These are phyloP conservation scores for Parapristionchus giblindavisi DNA, from an alignment of 2,888 invertebrate species.

Conservation along the genomic window DNA sequence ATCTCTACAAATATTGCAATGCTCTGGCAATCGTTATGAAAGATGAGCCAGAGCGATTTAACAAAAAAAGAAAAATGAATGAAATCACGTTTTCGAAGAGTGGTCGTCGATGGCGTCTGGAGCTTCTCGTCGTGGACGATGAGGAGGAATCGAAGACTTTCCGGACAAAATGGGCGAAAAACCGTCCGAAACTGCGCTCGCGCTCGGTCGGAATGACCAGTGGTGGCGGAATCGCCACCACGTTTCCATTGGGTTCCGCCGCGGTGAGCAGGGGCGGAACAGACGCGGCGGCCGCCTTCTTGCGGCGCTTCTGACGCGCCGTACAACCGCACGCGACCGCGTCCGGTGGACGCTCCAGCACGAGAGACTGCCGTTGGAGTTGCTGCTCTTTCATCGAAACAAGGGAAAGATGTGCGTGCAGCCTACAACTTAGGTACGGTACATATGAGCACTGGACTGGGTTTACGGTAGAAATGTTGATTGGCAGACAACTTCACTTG, in stretches of 20 bases:
- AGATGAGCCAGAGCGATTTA: too few species aligned
- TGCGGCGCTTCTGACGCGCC: constrained; percentile 24
- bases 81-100: constrained; percentile 8
- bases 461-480: too few species aligned
- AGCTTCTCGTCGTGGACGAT: constrained; percentile 18
- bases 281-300: neutral
- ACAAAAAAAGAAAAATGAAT: too few species aligned
- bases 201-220: constrained; percentile 35
- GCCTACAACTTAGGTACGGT: too few species aligned
- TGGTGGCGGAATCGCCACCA: constrained; percentile 9
- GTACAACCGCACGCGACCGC: constrained; percentile 56
- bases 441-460: too few species aligned
- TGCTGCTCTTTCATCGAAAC: neutral
- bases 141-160: constrained; percentile 52
- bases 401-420: too few species aligned
- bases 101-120: constrained; percentile 19
- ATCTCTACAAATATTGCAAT: too few species aligned
- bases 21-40: too few species aligned
- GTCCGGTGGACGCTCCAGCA: constrained; percentile 52
- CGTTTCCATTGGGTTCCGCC: too few species aligned
- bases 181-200: constrained; percentile 41
- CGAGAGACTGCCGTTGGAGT: too few species aligned
- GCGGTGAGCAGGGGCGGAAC: neutral
- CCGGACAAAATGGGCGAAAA: constrained; percentile 54
- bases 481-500: too few species aligned